Conservation (phyloP, 2,888 invertebrate genomes). For the Diaperis boleti region DNA sequence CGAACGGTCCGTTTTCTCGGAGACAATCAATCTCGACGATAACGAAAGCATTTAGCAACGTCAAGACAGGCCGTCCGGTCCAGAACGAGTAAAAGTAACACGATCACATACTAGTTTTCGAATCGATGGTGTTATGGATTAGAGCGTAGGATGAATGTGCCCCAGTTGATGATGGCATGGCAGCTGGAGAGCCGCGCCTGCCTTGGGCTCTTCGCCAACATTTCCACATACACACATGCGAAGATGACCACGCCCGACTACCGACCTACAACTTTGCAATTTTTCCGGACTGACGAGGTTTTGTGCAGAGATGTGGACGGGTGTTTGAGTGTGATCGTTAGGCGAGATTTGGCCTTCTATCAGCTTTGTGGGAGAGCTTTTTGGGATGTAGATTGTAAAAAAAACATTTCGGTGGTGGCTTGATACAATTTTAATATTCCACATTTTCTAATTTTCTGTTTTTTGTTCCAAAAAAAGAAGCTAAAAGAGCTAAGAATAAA, state of each 20-base stretch:
- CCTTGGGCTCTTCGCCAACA: slow-evolving; percentile 45
- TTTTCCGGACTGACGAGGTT: slow-evolving; percentile 60
- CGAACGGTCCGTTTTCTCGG: slow-evolving; percentile 23
- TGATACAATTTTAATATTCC: too few relatives aligned
- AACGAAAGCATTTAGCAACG: slow-evolving; percentile 39
- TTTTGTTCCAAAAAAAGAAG: too few relatives aligned
- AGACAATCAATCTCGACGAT: slow-evolving; percentile 35
- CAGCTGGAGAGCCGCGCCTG: slow-evolving; percentile 47
- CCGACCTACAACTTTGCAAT: slow-evolving; percentile 62
- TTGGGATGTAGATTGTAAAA: too few relatives aligned
- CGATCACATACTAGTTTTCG: slow-evolving; percentile 36
- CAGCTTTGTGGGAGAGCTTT: not conserved
- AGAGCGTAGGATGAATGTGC: slow-evolving; percentile 49
- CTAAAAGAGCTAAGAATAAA: too few relatives aligned
- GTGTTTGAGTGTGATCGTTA: slow-evolving; percentile 35
- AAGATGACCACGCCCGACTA: slow-evolving; percentile 60
- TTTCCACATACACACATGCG: slow-evolving; percentile 44
- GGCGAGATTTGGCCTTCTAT: slow-evolving; percentile 8
- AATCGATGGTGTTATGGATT: slow-evolving; percentile 48
- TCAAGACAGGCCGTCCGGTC: not conserved
- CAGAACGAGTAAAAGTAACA: slow-evolving; percentile 34
- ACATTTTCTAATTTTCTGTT: too few relatives aligned
- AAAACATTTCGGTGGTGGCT: too few relatives aligned
- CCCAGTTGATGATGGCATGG: slow-evolving; percentile 50
- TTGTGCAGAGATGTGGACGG: slow-evolving; percentile 48